Evolutionary conservation across 2,797 vertebrate species (phyloP).

Genomic region (Orestias chungarensis): DNA sequence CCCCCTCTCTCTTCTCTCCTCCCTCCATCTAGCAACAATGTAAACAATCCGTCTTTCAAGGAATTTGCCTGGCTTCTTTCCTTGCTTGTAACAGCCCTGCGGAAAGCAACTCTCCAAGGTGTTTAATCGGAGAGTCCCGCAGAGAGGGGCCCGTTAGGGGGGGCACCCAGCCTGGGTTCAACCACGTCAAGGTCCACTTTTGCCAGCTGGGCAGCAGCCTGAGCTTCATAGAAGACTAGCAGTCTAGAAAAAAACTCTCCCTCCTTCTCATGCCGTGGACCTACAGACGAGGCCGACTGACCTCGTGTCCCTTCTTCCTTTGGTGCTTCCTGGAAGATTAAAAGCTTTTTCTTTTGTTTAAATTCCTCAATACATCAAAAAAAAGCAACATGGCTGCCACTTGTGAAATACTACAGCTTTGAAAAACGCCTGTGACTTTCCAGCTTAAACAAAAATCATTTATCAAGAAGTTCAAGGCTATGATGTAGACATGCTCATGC

Average conservation of each 20-base stretch:
- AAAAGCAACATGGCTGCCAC: conserved; percentile 8
- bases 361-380: conserved; percentile 1
- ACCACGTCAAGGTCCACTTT: conserved; percentile 52
- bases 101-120: conserved; percentile 35
- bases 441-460: not conserved
- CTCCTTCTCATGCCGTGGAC: conserved; percentile 39
- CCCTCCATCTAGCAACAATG: conserved; percentile 66
- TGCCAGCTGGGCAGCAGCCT: conserved; percentile 70
- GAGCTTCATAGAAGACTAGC: conserved; percentile 66
- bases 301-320: conserved; percentile 28
- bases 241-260: conserved; percentile 54
- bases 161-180: conserved; percentile 56
- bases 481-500: not conserved
- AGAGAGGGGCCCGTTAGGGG: conserved; percentile 61
- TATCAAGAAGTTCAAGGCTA: not conserved
- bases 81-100: conserved; percentile 17
- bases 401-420: conserved; percentile 21
- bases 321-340: conserved; percentile 19
- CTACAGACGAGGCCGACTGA: conserved; percentile 30
- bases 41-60: conserved; percentile 70
- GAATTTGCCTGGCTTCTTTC: conserved; percentile 53
- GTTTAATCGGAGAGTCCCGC: conserved; percentile 58
- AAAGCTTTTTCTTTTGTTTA: conserved; percentile 8
- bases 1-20: conserved; percentile 52
- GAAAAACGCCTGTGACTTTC: not conserved